phyloP scores from a whole-genome alignment of 2,113 vertebrate genomes.

The Rattus rattus region DNA sequence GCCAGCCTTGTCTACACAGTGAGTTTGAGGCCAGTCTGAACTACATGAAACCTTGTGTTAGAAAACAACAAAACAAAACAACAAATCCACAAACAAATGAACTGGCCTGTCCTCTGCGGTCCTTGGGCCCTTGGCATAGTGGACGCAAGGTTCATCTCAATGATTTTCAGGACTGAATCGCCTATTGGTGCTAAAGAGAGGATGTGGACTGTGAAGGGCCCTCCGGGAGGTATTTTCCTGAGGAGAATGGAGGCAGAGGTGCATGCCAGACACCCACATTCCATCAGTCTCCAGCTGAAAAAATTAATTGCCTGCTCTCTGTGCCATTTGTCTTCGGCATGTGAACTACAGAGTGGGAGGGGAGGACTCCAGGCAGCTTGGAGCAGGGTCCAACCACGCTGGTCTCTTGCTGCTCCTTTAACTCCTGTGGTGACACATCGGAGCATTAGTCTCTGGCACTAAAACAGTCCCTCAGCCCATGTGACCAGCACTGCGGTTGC shows the following conservation, averaged over 20 bases:
- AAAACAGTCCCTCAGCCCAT: background rate
- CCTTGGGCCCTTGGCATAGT: background rate
- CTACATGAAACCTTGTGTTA: background rate
- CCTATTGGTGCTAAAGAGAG: constrained; percentile 43
- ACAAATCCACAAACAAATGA: background rate
- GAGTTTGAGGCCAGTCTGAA: background rate
- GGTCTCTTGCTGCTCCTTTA: constrained; percentile 54
- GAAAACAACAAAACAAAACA: background rate
- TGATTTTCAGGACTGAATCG: background rate
- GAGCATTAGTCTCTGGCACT: background rate
- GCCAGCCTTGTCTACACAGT: background rate
- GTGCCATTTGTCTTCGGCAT: constrained; percentile 66
- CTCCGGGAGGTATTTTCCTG: constrained; percentile 46
- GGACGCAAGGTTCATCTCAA: background rate
- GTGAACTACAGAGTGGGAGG: constrained; percentile 57
- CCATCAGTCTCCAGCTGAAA: constrained; percentile 81
- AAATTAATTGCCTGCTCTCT: constrained; percentile 76
- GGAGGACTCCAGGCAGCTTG: constrained; percentile 28
- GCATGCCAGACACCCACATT: constrained; percentile 72
- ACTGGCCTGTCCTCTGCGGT: background rate
- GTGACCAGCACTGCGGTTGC: background rate
- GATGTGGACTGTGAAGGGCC: constrained; percentile 47
- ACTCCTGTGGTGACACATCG: constrained; percentile 51
- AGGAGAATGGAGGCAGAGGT: constrained; percentile 54
- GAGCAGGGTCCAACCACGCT: constrained; percentile 48